These are phyloP conservation scores for Eucera pruinosa DNA, from an alignment of 2,888 invertebrate genomes.

Conservation along the genomic window DNA sequence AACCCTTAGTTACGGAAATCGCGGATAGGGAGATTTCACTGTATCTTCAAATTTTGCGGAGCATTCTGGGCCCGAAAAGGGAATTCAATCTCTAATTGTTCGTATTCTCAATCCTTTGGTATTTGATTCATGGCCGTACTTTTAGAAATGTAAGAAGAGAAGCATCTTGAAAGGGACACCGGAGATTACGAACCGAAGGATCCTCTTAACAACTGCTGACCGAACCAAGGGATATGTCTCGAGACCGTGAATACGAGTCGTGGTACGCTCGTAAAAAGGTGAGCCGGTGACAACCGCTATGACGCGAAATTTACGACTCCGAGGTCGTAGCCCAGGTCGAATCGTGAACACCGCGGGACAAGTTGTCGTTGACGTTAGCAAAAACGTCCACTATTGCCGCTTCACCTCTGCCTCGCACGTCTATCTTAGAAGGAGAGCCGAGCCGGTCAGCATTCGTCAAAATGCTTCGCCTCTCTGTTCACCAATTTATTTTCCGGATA, in stretches of 20 bases:
- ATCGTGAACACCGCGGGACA: conserved; percentile 80
- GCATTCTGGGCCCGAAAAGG: background rate
- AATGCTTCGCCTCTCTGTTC: conserved; percentile 11
- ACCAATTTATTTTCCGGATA: conserved; percentile 19
- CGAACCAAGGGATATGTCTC: conserved; percentile 59
- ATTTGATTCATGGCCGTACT: conserved; percentile 48
- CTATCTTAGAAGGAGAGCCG: conserved; percentile 34
- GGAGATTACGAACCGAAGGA: conserved; percentile 58
- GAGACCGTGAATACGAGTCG: conserved; percentile 68
- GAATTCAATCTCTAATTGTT: background rate
- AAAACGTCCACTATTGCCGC: conserved; percentile 58
- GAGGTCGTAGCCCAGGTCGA: conserved; percentile 79
- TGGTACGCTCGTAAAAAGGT: conserved; percentile 78
- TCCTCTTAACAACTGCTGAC: conserved; percentile 65
- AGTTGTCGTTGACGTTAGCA: conserved; percentile 73
- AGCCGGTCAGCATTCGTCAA: conserved; percentile 25
- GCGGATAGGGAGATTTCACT: too few relatives aligned
- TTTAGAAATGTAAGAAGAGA: conserved; percentile 49
- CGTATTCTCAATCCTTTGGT: conserved; percentile 10
- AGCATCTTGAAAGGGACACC: conserved; percentile 54
- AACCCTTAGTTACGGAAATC: too few relatives aligned
- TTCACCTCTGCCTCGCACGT: conserved; percentile 43
- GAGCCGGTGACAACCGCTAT: conserved; percentile 80
- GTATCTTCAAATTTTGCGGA: too few relatives aligned
- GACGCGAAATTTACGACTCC: conserved; percentile 80